Percentiles rank a stretch among this genome's conserved stretches.
phyloP scores from a whole-genome alignment of 2,888 invertebrate species.

The Drosophila setosimentum region DNA sequence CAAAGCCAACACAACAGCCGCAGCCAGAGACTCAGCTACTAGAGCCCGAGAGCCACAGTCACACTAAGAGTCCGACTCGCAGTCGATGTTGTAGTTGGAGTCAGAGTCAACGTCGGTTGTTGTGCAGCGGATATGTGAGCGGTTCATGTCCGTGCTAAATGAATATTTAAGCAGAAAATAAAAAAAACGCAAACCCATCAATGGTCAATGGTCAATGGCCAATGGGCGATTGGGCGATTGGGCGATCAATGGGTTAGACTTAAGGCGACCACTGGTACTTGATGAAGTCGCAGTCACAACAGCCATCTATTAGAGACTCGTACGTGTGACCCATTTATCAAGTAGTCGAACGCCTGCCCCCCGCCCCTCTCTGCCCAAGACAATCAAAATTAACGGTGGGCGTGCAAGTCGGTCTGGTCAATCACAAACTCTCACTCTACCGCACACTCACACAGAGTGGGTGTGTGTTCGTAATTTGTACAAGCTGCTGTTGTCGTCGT shows the following conservation, averaged over 20 bases:
- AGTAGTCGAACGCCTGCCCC: slow-evolving; percentile 32
- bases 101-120: slow-evolving; percentile 5
- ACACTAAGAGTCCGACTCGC: slow-evolving; percentile 16
- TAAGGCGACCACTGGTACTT: slow-evolving; percentile 56
- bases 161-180: slow-evolving; percentile 74
- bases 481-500: slow-evolving; percentile 85
- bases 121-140: slow-evolving; percentile 41
- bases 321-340: slow-evolving; percentile 82
- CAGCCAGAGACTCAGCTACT: slow-evolving; percentile 50
- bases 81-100: slow-evolving; percentile 14
- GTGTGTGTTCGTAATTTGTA: slow-evolving; percentile 70
- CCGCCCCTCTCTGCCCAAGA: slow-evolving; percentile 43
- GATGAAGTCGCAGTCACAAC: slow-evolving; percentile 77
- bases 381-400: slow-evolving; percentile 77
- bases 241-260: slow-evolving; percentile 33
- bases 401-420: slow-evolving; percentile 57
- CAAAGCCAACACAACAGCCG: slow-evolving; percentile 85
- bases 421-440: slow-evolving; percentile 55
- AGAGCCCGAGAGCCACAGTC: slow-evolving; percentile 24
- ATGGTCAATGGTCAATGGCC: slow-evolving; percentile 17
- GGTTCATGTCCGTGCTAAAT: slow-evolving; percentile 58
- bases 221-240: background rate
- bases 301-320: slow-evolving; percentile 56
- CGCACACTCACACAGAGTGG: background rate
- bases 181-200: slow-evolving; percentile 44